Evolutionary conservation across 37 sponge, comb jelly and placozoan genomes (phyloP), one percentile per base, ranked within the genome.

Genomic region (Agelas oroides): DNA sequence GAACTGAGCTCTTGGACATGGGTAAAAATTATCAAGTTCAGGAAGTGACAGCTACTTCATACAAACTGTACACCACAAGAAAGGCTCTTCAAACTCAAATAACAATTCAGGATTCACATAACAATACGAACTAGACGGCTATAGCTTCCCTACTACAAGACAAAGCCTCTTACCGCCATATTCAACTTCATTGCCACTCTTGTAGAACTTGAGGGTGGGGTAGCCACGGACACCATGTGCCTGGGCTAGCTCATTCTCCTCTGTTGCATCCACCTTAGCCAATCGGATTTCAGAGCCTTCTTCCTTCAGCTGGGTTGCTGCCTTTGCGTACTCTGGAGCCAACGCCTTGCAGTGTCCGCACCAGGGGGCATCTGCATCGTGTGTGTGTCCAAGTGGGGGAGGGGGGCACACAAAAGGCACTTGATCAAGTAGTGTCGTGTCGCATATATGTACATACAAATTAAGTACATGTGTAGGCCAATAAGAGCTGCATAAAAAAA

Each of bases 321-420:
- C 99, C 67, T 91, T 84, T 31, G 92, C 96, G 72, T 99, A 99
- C 63, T 99, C 95, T 8, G 99, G 99, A 5, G 92, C 99, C 74
- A 99, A 83, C 2, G 94, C 84, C 65, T 99, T 97, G 86, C 99
- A 99, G 88, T 99, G 99, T 21, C 97, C 99, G 81, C 99, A 99
- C 99, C 99, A 99, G 5, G 99, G 99, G 13, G 99, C 99, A 89
- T 99, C 98, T 98, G 85, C 46, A 46, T 8, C 3, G 6, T 12
- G 8, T 8, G 46, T n/a, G n/a, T n/a, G n/a, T n/a, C n/a, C n/a
- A n/a, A 15, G 31, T 16, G 23, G 52, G 25, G 20, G 32, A 76
- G 52, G 28, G 28, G 23, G 14, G 53, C 40, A 15, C 17, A n/a
- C 36, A 35, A 38, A 19, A 40, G 41, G 53, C 17, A 40, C 12